Base-by-base conservation (phyloP, 2,797 vertebrate species). In the Macropodus opercularis region DNA sequence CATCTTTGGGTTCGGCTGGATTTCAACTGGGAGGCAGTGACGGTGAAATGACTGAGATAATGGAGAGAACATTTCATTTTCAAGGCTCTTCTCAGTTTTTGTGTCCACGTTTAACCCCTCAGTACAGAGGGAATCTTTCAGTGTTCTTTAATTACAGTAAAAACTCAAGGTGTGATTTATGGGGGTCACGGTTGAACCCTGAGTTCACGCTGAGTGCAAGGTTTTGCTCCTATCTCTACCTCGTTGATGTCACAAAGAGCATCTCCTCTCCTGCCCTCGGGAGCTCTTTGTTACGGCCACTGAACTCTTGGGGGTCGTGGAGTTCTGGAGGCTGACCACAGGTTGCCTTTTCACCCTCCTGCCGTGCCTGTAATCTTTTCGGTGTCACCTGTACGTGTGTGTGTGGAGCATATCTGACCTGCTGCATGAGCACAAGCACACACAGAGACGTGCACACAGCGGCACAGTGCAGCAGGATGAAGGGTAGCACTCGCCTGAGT, bases 171-270 rank as follows among this genome's bases (percentile, higher is more conserved):
- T 7, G 11, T 61, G 41, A 60, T 62, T 50, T 49, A 66, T 13
- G 46, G 13, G n/a, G 41, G 31, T 44, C 40, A 18, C 11, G 39
- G 43, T 41, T 67, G 14, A 65, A 32, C 47, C 32, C 42, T 48
- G 40, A 74, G 81, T 84, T 81, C 51, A 77, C 17, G 36, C 52
- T 56, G 46, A 68, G 76, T 72, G 83, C 72, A 83, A 74, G 69
- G 56, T 70, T 63, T 69, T 52, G 26, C 46, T 50, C 32, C 46
- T 54, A 22, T 73, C 42, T 46, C 27, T 50, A 31, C 39, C 34
- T 15, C 51, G 59, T 69, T 38, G 50, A 75, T 58, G 63, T 44
- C 26, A 49, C 58, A 63, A 80, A 43, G 36, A 48, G 38, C 54
- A 49, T 62, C 58, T 75, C 53, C 53, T 68, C 65, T 77, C 47